Evolutionary conservation across 2,888 invertebrate species (phyloP), one percentile per base, ranked within the genome.

Genomic region (Pammene aurita): DNA sequence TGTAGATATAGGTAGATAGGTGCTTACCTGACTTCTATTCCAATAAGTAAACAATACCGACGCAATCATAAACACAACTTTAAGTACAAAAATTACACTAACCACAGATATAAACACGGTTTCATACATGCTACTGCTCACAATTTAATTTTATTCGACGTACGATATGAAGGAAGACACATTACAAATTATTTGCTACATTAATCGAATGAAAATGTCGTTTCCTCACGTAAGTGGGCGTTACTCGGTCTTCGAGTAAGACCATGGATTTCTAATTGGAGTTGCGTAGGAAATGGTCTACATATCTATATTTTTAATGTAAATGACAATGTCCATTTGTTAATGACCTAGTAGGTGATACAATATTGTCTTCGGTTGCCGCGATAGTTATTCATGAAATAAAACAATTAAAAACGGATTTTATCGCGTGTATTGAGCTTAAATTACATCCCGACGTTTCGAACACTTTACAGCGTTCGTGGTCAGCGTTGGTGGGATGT

Each of bases 61-160:
- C 54, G 75, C 73, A 54, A 74, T 7, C n/a, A 86, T 71, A 72
- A 86, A 86, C 42, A 81, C 0, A 5, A 78, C 5, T 71, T 87
- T 85, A 11, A 81, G n/a, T 5, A 74, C 5, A 4, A 84, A 69
- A 60, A 82, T 41, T 11, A 78, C 62, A 46, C 66, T 9, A 7
- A 82, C 80, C 13, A 85, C 67, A 50, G 84, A 80, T 7, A 80
- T 18, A 74, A 82, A 82, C 2, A 76, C 66, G 9, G 67, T 13
- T 56, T 57, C 50, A 63, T 68, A 68, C 67, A 68, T 55, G 16
- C 16, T 50, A 16, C 13, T 38, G 16, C 16, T 11, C 13, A 41
- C 38, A 61, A 13, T 61, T 16, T 38, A 61, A 26, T 50, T 46
- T 38, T n/a, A 60, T 44, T 18, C 41, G 11, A 60, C 10, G 16